Conservation (phyloP, 2,888 invertebrate species). For the Drosophila recens region DNA sequence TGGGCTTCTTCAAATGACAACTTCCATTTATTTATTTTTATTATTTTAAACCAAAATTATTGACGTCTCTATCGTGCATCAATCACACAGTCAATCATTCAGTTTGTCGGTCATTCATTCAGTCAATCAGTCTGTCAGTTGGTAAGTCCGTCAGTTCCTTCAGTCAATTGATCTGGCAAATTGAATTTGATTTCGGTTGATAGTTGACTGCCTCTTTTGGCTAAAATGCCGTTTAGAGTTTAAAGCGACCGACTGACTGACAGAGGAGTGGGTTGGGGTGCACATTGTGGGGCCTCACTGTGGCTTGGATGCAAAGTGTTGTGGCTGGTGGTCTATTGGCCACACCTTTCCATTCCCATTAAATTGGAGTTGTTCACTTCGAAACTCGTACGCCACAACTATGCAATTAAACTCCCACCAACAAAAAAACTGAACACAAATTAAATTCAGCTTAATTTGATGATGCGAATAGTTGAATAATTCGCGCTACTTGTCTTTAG, state of each 20-base stretch:
- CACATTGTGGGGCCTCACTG: constrained; percentile 13
- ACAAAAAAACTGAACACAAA: constrained; percentile 39
- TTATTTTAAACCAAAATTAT: neutral
- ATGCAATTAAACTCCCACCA: constrained; percentile 58
- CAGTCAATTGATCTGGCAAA: constrained; percentile 65
- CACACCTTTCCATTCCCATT: constrained; percentile 51
- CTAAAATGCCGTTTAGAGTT: constrained; percentile 72
- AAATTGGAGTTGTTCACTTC: constrained; percentile 55
- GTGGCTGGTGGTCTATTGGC: constrained; percentile 12
- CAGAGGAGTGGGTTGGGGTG: neutral
- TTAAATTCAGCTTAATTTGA: constrained; percentile 55
- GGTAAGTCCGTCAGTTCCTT: constrained; percentile 42
- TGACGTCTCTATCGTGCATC: constrained; percentile 28
- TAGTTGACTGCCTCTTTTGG: constrained; percentile 49
- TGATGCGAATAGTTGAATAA: constrained; percentile 10
- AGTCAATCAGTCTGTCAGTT: constrained; percentile 27
- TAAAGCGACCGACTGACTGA: constrained; percentile 22
- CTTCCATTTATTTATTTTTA: constrained; percentile 1
- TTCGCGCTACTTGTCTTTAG: constrained; percentile 15
- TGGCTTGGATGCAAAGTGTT: constrained; percentile 16
- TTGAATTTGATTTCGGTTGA: constrained; percentile 72
- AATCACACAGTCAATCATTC: constrained; percentile 34
- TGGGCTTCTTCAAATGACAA: constrained; percentile 30
- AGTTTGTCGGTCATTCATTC: constrained; percentile 48
- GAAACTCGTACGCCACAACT: constrained; percentile 57